Evolutionary conservation across 1,140 invertebrate genomes (phyloP).

Genomic region (Theocolax elegans): DNA sequence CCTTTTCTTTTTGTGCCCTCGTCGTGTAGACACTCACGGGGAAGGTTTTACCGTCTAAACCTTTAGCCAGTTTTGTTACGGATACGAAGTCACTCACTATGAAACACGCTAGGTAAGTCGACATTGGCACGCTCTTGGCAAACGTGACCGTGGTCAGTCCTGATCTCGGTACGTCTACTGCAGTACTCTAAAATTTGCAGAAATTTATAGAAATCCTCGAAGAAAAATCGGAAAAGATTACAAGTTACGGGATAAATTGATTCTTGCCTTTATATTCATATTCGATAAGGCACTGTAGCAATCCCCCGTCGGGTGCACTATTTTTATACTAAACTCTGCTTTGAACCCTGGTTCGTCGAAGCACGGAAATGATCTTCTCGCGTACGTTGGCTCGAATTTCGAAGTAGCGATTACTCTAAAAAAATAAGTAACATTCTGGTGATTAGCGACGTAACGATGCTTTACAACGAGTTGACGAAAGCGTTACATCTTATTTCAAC

Average conservation of each 20-base stretch:
- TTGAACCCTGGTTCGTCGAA: slow-evolving; percentile 97
- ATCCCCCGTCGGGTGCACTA: slow-evolving; percentile 74
- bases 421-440: no score
- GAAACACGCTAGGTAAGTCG: slow-evolving; percentile 91
- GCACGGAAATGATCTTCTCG: slow-evolving; percentile 91
- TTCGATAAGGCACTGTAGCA: slow-evolving; percentile 83
- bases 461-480: no score
- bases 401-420: slow-evolving; percentile 84
- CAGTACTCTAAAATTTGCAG: slow-evolving; percentile 6
- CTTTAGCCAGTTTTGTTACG: slow-evolving; percentile 69
- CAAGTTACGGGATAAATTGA: no score
- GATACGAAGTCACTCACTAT: slow-evolving; percentile 89
- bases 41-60: slow-evolving; percentile 69
- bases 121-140: slow-evolving; percentile 86
- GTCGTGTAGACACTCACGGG: slow-evolving; percentile 80
- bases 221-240: no score
- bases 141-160: slow-evolving; percentile 75
- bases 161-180: slow-evolving; percentile 48
- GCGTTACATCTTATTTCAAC: neutral
- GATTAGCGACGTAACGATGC: no score
- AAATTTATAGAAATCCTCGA: no score
- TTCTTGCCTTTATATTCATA: slow-evolving; percentile 74
- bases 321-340: slow-evolving; percentile 83
- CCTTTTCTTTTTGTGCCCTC: slow-evolving; percentile 79
- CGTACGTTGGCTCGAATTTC: slow-evolving; percentile 95